Conservation (phyloP, 2,113 vertebrate genomes). For the Otolemur garnettii region DNA sequence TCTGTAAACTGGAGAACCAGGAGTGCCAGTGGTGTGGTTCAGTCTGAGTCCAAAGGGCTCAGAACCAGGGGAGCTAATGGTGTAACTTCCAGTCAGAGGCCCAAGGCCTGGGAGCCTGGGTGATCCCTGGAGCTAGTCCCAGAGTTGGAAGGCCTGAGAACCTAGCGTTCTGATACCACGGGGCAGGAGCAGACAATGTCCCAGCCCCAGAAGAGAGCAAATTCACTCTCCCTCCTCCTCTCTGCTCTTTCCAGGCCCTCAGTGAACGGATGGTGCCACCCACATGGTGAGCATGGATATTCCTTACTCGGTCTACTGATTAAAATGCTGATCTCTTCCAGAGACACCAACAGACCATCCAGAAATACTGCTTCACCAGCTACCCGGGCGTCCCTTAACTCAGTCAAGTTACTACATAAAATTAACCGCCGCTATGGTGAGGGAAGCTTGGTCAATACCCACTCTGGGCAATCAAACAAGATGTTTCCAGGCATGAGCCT, state of each 20-base stretch:
- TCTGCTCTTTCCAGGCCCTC: background rate
- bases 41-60: background rate
- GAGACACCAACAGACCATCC: background rate
- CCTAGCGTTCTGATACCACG: background rate
- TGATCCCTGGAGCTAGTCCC: background rate
- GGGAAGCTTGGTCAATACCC: background rate
- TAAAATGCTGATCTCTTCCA: background rate
- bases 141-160: background rate
- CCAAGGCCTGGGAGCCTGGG: background rate
- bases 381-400: background rate
- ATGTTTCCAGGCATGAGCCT: background rate
- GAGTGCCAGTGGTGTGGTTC: background rate
- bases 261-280: no score
- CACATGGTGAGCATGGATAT: background rate
- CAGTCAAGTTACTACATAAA: background rate
- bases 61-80: background rate
- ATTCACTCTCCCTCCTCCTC: background rate
- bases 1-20: background rate
- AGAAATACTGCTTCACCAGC: background rate
- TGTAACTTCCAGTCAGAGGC: background rate
- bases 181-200: background rate
- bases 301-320: background rate
- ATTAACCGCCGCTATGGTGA: background rate
- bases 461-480: background rate
- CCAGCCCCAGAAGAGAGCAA: background rate